Percentiles rank a stretch among this genome's conserved stretches.
phyloP scores from a whole-genome alignment of 1,140 invertebrate genomes.

The Drosophila kepulauana region DNA sequence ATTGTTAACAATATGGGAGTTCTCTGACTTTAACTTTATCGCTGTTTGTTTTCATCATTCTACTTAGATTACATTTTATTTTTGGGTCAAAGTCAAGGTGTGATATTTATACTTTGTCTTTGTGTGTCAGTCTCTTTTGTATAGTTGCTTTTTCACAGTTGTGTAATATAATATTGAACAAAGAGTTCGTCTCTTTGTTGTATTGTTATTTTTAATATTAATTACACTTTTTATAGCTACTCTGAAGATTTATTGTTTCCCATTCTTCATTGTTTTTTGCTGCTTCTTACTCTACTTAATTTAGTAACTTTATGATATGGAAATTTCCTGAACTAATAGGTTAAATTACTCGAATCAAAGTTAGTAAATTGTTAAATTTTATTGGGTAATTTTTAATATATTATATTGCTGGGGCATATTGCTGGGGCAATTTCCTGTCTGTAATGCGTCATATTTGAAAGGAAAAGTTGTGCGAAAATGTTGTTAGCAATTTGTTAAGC shows the following conservation, averaged over 20 bases:
- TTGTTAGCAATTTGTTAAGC: not conserved
- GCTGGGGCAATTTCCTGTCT: too few species aligned
- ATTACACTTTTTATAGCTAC: not conserved
- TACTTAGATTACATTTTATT: constrained; percentile 17
- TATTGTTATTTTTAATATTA: constrained; percentile 1
- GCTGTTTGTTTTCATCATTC: not conserved
- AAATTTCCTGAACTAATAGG: too few species aligned
- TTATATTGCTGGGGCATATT: too few species aligned
- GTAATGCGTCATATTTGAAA: too few species aligned
- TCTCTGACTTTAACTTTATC: not conserved
- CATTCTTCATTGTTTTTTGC: not conserved
- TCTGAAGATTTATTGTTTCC: not conserved
- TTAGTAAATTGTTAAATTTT: too few species aligned
- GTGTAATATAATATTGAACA: constrained; percentile 2
- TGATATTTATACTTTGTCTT: not conserved
- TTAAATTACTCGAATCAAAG: too few species aligned
- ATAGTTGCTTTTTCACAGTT: not conserved
- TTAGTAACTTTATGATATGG: too few species aligned
- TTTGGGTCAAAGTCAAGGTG: constrained; percentile 35
- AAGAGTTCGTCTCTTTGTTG: not conserved
- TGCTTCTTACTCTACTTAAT: not conserved
- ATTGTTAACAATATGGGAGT: not conserved
- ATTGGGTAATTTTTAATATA: too few species aligned
- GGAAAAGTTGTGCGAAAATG: not conserved
- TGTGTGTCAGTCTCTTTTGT: not conserved